Conservation (phyloP, 1,140 invertebrate species). For the Sogatella furcifera region DNA sequence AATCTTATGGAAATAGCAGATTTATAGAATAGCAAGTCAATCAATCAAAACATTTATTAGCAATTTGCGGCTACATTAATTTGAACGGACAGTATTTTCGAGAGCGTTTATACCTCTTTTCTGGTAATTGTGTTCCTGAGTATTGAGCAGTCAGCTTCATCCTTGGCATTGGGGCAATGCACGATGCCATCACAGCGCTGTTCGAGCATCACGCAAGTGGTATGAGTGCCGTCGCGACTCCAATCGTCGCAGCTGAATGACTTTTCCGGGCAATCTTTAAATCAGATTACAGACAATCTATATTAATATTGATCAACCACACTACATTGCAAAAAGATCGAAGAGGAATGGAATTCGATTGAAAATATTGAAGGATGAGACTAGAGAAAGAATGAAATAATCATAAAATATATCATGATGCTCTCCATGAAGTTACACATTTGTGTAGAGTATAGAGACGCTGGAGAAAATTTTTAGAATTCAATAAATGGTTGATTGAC, state of each 20-base stretch:
- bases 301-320: background rate
- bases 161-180: constrained; percentile 58
- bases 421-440: no score
- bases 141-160: constrained; percentile 53
- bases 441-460: no score
- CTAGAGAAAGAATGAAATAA: no score
- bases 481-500: no score
- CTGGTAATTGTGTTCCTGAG: constrained; percentile 14
- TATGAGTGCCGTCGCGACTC: constrained; percentile 27
- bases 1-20: no score
- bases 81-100: background rate
- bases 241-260: constrained; percentile 54
- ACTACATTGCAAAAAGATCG: background rate
- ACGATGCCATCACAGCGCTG: constrained; percentile 53
- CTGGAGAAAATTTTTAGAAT: no score
- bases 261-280: constrained; percentile 45
- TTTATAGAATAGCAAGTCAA: no score
- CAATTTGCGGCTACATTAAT: no score
- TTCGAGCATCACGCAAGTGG: constrained; percentile 44
- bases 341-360: no score
- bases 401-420: no score
- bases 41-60: no score
- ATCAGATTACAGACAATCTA: background rate
- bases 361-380: no score
- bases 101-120: constrained; percentile 4